Base-by-base conservation (phyloP, 2,797 vertebrate species). In the Phoebastria nigripes region DNA sequence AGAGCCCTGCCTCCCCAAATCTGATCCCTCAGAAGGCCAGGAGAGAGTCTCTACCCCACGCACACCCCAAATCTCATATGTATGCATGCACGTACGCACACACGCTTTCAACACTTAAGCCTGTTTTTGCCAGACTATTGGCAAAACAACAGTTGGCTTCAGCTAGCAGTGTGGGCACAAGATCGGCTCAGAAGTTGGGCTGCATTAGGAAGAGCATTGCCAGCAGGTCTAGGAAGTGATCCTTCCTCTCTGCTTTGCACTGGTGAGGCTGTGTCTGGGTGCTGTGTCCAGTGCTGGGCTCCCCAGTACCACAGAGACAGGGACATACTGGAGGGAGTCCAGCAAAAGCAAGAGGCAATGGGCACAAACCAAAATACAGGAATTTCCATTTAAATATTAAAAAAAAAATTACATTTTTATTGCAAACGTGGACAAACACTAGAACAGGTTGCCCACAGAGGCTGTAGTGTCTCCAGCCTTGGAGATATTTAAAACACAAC, bases 61-160 rank as follows among this genome's bases (percentile, higher is more conserved):
- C 31, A 12, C 37, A 2, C 28, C 42, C 41, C 58, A 46, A 2
- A 59, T 24, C 37, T 24, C 61, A 4, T 5, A 24, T 0, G 11
- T 25, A 26, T 12, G 15, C 46, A 8, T 0, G 3, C 20, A 17
- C 4, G 1, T 8, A 69, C 24, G 33, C 42, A 58, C 35, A n/a
- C 28, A 5, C 18, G 6, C 52, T 67, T 59, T 8, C 69, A 66
- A 61, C 42, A 33, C 54, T 25, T 37, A 7, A 55, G 79, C 37
- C 44, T 41, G 82, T 5, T 44, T 61, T 63, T 33, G 79, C 33
- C 90, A 87, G 85, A 49, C 72, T 67, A 22, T 3, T 39, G 81
- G 73, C 77, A 90, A 65, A 92, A 67, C 51, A 91, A 24, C n/a
- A 82, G 70, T 24, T 52, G 54, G 74, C 35, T 81, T 28, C 29